Base-by-base conservation (phyloP, 2,888 invertebrate genomes). In the Metellina segmentata region DNA sequence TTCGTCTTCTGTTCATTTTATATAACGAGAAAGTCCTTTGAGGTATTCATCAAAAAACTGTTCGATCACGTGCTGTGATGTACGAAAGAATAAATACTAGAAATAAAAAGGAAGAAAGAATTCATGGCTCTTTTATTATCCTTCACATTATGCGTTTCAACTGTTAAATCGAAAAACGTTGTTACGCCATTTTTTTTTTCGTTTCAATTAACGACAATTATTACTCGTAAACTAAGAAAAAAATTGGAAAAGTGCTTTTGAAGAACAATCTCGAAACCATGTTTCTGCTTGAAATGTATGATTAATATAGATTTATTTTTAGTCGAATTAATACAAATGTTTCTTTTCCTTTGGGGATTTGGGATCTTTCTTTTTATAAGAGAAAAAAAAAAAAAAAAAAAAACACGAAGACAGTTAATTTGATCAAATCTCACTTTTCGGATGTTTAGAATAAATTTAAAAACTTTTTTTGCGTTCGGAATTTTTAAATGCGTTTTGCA, bases 21-120 rank as follows among this genome's bases (percentile, higher is more conserved):
- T 4, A 11, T 61, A 16, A 61, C 61, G 1, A 34, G 61, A 61
- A 61, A 61, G 61, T 61, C 6, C 11, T 61, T 9, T 61, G 61
- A 61, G 61, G 61, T 61, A 61, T 61, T 61, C 61, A 61, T 61
- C 61, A 61, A 61, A 61, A 61, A 61, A 61, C 61, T 61, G 61
- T 8, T 61, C 61, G 61, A 61, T 61, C 61, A 61, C 61, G 61
- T 61, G 61, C 61, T 61, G 61, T 9, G 61, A 13, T 9, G 61
- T 16, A 9, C 5, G 61, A 61, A 61, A 61, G 61, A 61, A 61
- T 6, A 61, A 61, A 61, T 9, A 61, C 16, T 11, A 16, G 16
- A 11, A 61, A 61, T 61, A 9, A 61, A 61, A 61, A 61, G 61
- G 16, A 34, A 34, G 34, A 34, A 34, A 61, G 5, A 16, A 61